These are phyloP conservation scores for Tamandua tetradactyla DNA, from an alignment of 2,797 vertebrate genomes.

Conservation along the genomic window DNA sequence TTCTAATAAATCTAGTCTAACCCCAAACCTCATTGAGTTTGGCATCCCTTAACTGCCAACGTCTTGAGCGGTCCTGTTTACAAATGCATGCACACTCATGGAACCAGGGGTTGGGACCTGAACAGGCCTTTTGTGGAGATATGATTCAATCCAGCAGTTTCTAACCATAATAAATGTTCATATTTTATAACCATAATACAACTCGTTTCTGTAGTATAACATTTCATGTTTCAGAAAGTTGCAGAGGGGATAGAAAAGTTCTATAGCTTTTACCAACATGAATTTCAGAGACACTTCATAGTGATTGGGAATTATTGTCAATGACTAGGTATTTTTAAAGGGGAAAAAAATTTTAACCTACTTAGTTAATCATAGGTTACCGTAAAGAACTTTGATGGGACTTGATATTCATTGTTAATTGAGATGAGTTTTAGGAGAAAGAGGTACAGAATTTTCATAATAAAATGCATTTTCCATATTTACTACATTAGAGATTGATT, in stretches of 20 bases:
- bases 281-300: slow-evolving; percentile 27
- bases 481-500: background rate
- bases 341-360: no score
- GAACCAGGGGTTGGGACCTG: no score
- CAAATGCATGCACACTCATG: no score
- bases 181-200: no score
- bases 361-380: background rate
- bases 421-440: background rate
- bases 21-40: no score
- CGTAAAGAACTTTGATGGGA: background rate
- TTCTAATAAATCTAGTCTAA: background rate
- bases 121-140: no score
- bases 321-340: background rate
- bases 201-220: background rate
- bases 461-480: background rate
- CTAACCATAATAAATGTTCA: background rate
- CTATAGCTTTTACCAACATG: background rate
- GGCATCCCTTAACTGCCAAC: no score
- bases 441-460: background rate
- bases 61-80: no score
- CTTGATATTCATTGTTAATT: slow-evolving; percentile 30
- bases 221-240: background rate
- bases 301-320: background rate
- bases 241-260: background rate
- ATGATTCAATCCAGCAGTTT: background rate